Percentiles rank a stretch among this genome's conserved stretches.
Evolutionary conservation across 2,113 vertebrate species (phyloP).

Genomic region (Chaenocephalus aceratus): DNA sequence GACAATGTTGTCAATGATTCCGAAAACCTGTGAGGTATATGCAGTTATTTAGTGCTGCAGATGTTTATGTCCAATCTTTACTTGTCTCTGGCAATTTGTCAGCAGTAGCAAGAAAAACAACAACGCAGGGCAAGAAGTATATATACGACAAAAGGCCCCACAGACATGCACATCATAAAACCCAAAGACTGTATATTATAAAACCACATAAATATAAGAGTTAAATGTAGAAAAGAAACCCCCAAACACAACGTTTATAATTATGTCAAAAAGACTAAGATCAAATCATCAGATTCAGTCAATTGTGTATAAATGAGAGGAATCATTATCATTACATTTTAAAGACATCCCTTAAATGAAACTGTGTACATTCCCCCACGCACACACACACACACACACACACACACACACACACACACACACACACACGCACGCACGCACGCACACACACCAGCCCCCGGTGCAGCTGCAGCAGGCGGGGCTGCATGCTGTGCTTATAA

Average conservation of each 20-base stretch:
- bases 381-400: not conserved
- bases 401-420: not conserved
- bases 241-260: not conserved
- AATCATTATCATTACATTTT: not conserved
- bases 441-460: not conserved
- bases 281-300: not conserved
- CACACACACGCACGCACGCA: not conserved
- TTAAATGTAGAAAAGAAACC: not conserved
- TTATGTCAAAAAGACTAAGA: not conserved
- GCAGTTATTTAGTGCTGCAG: not conserved
- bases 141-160: too few relatives aligned
- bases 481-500: conserved; percentile 65
- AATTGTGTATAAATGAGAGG: not conserved
- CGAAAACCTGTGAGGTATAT: not conserved
- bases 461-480: conserved; percentile 67
- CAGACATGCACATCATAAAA: too few relatives aligned
- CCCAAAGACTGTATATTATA: too few relatives aligned
- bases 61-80: too few relatives aligned
- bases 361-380: not conserved
- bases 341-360: not conserved
- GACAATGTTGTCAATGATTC: not conserved
- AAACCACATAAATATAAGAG: too few relatives aligned
- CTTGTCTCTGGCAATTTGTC: too few relatives aligned
- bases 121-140: too few relatives aligned
- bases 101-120: too few relatives aligned